phyloP scores from a whole-genome alignment of 2,888 invertebrate genomes.

The Xylophagus ater region DNA sequence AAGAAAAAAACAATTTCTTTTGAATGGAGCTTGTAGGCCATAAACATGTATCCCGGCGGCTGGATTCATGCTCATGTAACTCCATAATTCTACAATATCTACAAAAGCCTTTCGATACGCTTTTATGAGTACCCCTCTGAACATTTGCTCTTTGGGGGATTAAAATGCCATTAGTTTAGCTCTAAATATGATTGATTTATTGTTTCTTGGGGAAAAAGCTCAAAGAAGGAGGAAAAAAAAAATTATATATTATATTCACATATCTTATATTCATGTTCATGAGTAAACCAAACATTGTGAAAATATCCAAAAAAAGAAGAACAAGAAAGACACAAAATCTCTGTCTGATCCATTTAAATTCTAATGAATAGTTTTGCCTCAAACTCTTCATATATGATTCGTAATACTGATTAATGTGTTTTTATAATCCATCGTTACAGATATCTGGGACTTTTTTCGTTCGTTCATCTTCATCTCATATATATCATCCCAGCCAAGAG shows the following conservation, averaged over 20 bases:
- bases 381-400: no score
- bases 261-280: no score
- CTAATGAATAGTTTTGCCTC: conserved; percentile 12
- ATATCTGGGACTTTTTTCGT: conserved; percentile 9
- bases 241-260: background rate
- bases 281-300: no score
- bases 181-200: conserved; percentile 18
- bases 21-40: no score
- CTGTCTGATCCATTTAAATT: conserved; percentile 13
- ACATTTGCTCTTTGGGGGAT: conserved; percentile 11
- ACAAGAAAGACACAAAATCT: no score
- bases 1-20: no score
- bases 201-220: conserved; percentile 13
- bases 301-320: no score
- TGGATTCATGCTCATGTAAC: conserved; percentile 9
- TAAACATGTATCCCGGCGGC: conserved; percentile 10
- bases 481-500: no score
- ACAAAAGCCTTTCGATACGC: conserved; percentile 4
- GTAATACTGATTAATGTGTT: conserved; percentile 16
- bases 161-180: conserved; percentile 17
- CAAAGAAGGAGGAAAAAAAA: background rate
- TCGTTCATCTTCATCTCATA: no score
- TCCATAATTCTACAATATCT: no score
- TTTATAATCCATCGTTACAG: conserved; percentile 15
- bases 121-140: conserved; percentile 7